A percentile compares a stretch with the other conserved stretches of the same genome.
These are phyloP conservation scores for Mimachlamys varia DNA, from an alignment of 2,888 invertebrate species.

Conservation along the genomic window DNA sequence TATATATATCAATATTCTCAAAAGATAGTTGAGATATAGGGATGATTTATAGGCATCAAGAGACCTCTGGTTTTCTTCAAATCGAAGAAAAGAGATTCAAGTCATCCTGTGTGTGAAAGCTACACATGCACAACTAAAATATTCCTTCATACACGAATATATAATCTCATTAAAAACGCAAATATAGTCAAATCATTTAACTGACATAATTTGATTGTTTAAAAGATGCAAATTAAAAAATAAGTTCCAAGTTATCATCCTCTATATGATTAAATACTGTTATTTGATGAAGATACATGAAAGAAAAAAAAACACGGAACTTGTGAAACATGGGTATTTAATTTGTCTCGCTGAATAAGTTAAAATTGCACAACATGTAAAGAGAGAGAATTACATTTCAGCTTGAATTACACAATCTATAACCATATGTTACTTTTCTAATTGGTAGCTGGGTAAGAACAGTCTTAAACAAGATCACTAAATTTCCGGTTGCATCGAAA, in stretches of 20 bases:
- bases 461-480: background rate
- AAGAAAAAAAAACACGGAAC: background rate
- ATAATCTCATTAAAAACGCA: too few species aligned
- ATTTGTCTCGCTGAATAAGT: background rate
- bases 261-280: too few species aligned
- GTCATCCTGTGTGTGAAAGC: background rate
- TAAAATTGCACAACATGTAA: background rate
- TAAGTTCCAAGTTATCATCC: too few species aligned
- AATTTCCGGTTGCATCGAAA: constrained; percentile 20
- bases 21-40: constrained; percentile 5
- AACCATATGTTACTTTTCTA: background rate
- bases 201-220: background rate
- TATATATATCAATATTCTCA: constrained; percentile 3
- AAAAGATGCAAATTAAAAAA: too few species aligned
- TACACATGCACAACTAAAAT: background rate
- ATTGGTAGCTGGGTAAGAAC: background rate
- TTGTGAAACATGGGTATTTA: too few species aligned
- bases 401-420: background rate
- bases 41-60: background rate
- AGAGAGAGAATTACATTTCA: background rate
- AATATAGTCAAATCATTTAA: background rate
- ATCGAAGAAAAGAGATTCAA: background rate
- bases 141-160: background rate
- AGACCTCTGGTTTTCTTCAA: background rate
- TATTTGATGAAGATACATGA: background rate